Conservation (phyloP, 2,797 vertebrate genomes). For the Mus spretus region DNA sequence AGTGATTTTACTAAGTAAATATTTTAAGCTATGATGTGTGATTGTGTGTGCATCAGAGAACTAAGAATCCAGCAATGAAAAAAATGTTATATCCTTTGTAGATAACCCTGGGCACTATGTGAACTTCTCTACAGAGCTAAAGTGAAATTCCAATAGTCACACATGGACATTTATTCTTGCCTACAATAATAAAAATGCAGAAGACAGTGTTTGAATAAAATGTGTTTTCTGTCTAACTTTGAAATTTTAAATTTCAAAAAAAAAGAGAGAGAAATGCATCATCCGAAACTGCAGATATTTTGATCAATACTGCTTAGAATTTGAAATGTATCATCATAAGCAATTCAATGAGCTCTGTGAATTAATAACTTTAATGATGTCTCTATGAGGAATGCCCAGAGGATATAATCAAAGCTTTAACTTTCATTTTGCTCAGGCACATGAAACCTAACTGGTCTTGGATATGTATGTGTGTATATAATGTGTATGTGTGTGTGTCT, state of each 20-base stretch:
- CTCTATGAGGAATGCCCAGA: slow-evolving; percentile 86
- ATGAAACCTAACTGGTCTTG: slow-evolving; percentile 61
- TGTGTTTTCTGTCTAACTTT: slow-evolving; percentile 85
- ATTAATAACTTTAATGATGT: slow-evolving; percentile 87
- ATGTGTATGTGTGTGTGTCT: neutral
- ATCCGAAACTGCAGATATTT: slow-evolving; percentile 86
- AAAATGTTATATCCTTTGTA: slow-evolving; percentile 69
- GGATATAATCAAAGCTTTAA: slow-evolving; percentile 83
- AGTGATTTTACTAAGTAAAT: slow-evolving; percentile 40
- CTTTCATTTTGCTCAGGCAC: slow-evolving; percentile 81
- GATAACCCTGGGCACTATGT: slow-evolving; percentile 70
- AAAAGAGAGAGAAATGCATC: slow-evolving; percentile 85
- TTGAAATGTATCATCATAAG: slow-evolving; percentile 84
- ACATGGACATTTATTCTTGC: slow-evolving; percentile 80
- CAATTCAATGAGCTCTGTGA: slow-evolving; percentile 84
- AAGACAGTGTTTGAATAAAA: slow-evolving; percentile 89
- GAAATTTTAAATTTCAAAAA: slow-evolving; percentile 85
- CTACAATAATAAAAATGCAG: slow-evolving; percentile 72
- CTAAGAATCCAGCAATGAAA: neutral
- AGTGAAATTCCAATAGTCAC: slow-evolving; percentile 76
- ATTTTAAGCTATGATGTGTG: neutral
- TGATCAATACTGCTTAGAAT: slow-evolving; percentile 87
- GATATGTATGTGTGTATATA: slow-evolving; percentile 7
- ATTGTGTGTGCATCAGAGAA: neutral
- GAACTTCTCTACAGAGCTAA: slow-evolving; percentile 77